Base-by-base conservation (phyloP, 2,888 invertebrate species). In the Amphipyra tragopoginis region DNA sequence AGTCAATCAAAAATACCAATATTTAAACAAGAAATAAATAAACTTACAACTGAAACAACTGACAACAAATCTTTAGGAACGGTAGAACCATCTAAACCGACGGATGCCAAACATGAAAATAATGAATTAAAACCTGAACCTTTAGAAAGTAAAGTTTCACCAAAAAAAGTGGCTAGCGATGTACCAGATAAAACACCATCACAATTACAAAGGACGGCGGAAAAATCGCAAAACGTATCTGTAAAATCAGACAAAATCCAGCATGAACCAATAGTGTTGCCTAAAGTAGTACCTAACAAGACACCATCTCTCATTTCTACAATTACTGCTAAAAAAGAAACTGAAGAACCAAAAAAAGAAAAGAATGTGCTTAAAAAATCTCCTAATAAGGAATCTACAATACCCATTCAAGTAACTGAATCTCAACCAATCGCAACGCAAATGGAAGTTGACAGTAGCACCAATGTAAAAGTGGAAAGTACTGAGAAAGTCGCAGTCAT, bases 1-100 rank as follows among this genome's bases (percentile, higher is more conserved):
- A 57, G 21, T 48, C 43, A 51, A 11, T 75, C 71, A 8, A 71
- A 70, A 71, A 75, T 75, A 51, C 75, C 70, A 6, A 33, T 74
- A 36, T 7, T 10, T 10, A 50, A 54, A 40, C 5, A 21, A 51
- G 56, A 75, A 21, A 44, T 11, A 11, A 47, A 47, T 33, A 69
- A 53, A 26, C 39, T 53, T 9, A 5, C 11, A n/a, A 21, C 26
- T 26, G 45, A 56, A 47, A 13, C 33, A 40, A 15, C 15, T 38
- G 36, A 13, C 10, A 75, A 34, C 8, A 11, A 47, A 42, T 14
- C 11, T 34, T n/a, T 34, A 11, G 5, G 10, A 11, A 10, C 21
- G 3, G 26, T 49, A n/a, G 43, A 54, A 10, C 5, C 39, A 21
- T n/a, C 10, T 10, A 33, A 15, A 21, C 3, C 36, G 7, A 15